Conservation (phyloP, 2,797 vertebrate species). For the Florisuga fusca region DNA sequence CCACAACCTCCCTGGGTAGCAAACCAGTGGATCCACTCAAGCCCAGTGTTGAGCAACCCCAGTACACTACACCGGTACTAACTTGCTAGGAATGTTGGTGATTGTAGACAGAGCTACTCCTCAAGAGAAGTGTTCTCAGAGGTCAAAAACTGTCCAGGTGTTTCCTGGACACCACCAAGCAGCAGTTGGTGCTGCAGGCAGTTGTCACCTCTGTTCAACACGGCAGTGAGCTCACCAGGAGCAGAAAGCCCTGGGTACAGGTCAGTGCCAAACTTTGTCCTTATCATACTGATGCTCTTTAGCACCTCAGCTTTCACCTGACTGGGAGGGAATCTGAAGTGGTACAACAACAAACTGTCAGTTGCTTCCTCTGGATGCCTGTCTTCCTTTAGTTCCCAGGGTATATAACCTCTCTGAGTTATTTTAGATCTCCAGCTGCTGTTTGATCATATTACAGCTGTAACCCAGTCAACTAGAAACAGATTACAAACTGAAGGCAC, state of each 20-base stretch:
- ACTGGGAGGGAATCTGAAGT: neutral
- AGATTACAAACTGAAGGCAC: slow-evolving; percentile 40
- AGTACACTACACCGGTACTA: neutral
- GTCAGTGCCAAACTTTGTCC: neutral
- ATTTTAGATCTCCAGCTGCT: slow-evolving; percentile 57
- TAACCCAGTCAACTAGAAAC: slow-evolving; percentile 56
- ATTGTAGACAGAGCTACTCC: neutral
- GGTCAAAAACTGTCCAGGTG: neutral
- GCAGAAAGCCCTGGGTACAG: neutral
- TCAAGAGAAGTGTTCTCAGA: neutral
- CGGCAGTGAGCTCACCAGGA: fast-evolving
- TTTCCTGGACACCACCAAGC: neutral
- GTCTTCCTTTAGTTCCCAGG: neutral
- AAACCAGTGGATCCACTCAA: neutral
- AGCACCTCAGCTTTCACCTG: neutral
- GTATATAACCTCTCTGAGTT: neutral
- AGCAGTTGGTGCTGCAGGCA: neutral
- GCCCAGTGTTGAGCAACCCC: neutral
- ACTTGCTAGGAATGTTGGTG: fast-evolving
- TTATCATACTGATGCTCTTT: neutral
- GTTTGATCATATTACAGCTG: slow-evolving; percentile 59
- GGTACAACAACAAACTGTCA: neutral
- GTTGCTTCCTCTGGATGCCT: neutral
- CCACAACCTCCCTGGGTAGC: neutral
- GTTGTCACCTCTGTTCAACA: neutral